Conservation (phyloP, 2,113 vertebrate species). For the Oreochromis spilurus region DNA sequence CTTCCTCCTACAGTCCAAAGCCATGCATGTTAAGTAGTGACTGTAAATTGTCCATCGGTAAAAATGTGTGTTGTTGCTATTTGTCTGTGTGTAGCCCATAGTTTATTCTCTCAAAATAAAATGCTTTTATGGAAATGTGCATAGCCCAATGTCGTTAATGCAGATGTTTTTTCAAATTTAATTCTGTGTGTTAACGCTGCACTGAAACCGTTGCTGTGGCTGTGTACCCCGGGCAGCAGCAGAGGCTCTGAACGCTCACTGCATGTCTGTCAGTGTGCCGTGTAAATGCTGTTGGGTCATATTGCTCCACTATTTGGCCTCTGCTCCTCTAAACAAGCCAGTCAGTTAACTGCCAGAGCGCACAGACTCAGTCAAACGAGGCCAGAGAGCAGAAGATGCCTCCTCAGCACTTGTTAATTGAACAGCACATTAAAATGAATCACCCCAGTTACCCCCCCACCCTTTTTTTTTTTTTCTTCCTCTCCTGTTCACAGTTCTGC, state of each 20-base stretch:
- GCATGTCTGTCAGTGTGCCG: background rate
- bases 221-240: background rate
- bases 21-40: background rate
- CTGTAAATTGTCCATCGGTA: background rate
- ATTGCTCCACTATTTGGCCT: slow-evolving; percentile 18
- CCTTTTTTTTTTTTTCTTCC: background rate
- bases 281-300: slow-evolving; percentile 19
- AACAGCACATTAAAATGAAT: slow-evolving; percentile 34
- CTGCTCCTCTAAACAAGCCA: background rate
- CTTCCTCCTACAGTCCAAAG: background rate
- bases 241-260: background rate
- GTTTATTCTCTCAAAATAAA: background rate
- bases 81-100: background rate
- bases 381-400: background rate
- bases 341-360: background rate
- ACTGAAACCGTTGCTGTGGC: background rate
- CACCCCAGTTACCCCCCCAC: background rate
- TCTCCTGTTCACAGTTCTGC: background rate
- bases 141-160: background rate
- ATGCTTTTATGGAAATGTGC: background rate
- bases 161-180: background rate
- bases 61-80: background rate
- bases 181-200: background rate
- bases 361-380: background rate
- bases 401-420: slow-evolving; percentile 21